Base-by-base conservation (phyloP, 2,113 vertebrate genomes). In the Oncorhynchus gorbuscha region DNA sequence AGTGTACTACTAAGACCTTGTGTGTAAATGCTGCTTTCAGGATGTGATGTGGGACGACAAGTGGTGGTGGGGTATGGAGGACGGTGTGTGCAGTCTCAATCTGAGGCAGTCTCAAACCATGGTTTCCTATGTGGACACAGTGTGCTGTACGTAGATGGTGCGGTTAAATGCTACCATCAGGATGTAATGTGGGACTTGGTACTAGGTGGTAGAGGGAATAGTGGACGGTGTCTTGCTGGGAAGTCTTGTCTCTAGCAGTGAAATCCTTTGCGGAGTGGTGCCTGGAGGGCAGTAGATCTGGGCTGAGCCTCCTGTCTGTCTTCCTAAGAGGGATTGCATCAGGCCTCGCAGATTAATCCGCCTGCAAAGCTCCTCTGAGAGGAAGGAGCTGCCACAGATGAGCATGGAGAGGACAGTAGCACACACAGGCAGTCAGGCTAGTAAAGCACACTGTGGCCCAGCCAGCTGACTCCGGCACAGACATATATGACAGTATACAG, bases 331-430 rank as follows among this genome's bases (percentile, higher is more conserved):
- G 65, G 81, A 79, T 78, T 75, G 67, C 71, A 70, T 72, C 76
- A 69, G 72, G 80, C 81, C 69, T 66, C 80, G 75, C 67, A 79
- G 79, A 81, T 85, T 82, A 89, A 83, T 88, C 80, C 76, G 75
- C 73, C 80, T 72, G 75, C 73, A 49, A 55, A 75, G 77, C 76
- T 77, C 68, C 74, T 2, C 9, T 64, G 78, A 55, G 75, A 75
- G 48, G 45, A 67, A 75, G 67, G 65, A 73, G 16, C n/a, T 32
- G 71, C 26, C 51, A 12, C 64, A 59, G 55, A 64, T 26, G 39
- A 39, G 64, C 61, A 22, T 20, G 67, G 48, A 12, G 71, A 49
- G 76, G 30, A 49, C 48, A 75, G 66, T 49, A 62, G n/a, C 66
- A 45, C 26, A 22, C 20, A 4, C 67, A 14, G 11, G 26, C 58